These are phyloP conservation scores for Ptilorrhoa leucosticta DNA, from an alignment of 2,113 vertebrate genomes.

Conservation along the genomic window DNA sequence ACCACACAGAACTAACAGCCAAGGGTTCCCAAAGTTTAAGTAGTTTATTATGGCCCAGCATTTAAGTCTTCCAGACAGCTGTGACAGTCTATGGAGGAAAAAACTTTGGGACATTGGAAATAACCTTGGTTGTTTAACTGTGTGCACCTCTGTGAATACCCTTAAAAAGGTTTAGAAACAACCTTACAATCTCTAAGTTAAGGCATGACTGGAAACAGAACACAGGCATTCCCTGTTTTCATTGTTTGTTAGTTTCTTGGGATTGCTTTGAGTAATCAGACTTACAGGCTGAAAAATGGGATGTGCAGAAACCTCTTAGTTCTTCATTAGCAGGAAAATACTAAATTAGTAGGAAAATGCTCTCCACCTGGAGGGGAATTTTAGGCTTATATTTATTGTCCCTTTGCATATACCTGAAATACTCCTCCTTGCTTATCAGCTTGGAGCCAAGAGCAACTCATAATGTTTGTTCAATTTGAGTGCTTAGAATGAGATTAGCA, in stretches of 20 bases:
- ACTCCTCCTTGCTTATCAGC: background rate
- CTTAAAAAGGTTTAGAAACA: background rate
- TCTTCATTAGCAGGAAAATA: background rate
- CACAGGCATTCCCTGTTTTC: background rate
- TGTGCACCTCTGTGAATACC: background rate
- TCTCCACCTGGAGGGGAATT: background rate
- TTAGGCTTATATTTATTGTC: background rate
- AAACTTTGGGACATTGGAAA: background rate
- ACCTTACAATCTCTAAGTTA: background rate
- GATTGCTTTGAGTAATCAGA: background rate
- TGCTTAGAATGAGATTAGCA: background rate
- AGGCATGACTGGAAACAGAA: background rate
- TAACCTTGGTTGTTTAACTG: background rate
- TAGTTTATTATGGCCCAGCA: background rate
- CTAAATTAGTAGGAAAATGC: background rate
- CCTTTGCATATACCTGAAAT: background rate
- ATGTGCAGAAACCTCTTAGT: background rate
- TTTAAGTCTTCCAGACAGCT: background rate
- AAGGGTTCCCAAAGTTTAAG: background rate
- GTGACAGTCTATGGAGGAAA: background rate
- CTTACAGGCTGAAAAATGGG: background rate
- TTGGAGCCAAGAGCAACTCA: background rate
- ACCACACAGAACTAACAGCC: background rate
- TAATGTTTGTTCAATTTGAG: background rate
- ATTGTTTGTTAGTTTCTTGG: background rate